Evolutionary conservation across 2,113 vertebrate genomes (phyloP), one percentile per base, ranked within the genome.

Genomic region (Epinephelus fuscoguttatus): DNA sequence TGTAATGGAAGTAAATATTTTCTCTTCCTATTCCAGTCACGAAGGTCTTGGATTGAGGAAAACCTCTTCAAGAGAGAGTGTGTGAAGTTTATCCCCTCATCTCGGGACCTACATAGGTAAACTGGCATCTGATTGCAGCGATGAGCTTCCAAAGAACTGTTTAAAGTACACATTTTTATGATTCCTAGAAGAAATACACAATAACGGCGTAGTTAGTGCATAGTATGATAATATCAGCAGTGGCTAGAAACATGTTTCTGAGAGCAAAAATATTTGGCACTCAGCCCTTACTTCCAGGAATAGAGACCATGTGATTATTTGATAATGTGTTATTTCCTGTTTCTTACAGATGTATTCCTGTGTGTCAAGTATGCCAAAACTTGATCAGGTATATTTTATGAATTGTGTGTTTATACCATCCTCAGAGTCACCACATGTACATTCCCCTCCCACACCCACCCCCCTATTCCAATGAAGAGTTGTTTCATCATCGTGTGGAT

Each of bases 361-460:
- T 96, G 82, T 98, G 97, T 80, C 97, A 98, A 75, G 94, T 98
- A 56, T 99, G 98, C 90, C 97, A 98, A 85, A 99, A 96, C 93
- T 93, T 99, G 92, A 97, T 99, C 92, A 96, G 98, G 98, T 99
- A 96, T 89, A 4, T 56, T 57, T 66, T 73, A n/a, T 62, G 3
- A 78, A 55, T 50, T 69, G 1, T 47, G 4, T 27, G 21, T 73
- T 70, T n/a, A 52, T 37, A 50, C 23, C 18, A 45, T 68, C 2
- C 1, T 55, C 17, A 47, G 27, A 62, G 17, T 11, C 27, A 19
- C 15, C 60, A 18, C 42, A 45, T 45, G 42, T 9, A 45, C 25
- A 37, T 47, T 27, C 7, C 25, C 30, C 17, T 25, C 4, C 23
- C 13, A 25, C 3, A 0, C 45, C 2, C 21, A 30, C 33, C 14